A percentile compares a stretch with the other conserved stretches of the same genome.
phyloP scores from a whole-genome alignment of 2,888 invertebrate species.

The Artemia sinica region DNA sequence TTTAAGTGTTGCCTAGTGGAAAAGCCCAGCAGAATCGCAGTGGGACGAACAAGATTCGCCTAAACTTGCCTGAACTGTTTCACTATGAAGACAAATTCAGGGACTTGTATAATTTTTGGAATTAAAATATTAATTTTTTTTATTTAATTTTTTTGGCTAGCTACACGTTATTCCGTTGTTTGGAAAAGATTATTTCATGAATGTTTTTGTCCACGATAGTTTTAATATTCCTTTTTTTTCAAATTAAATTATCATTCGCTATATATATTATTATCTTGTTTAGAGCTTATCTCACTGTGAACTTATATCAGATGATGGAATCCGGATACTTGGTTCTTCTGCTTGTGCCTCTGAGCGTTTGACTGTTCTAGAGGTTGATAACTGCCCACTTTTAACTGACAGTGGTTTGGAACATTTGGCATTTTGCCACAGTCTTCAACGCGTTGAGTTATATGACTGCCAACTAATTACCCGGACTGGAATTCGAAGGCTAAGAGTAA shows the following conservation, averaged over 20 bases:
- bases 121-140: too few relatives aligned
- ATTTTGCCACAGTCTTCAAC: constrained; percentile 82
- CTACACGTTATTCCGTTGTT: too few relatives aligned
- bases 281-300: constrained; percentile 98
- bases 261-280: constrained; percentile 26
- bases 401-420: constrained; percentile 83
- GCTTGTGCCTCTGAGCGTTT: constrained; percentile 85
- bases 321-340: constrained; percentile 76
- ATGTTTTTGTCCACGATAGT: too few relatives aligned
- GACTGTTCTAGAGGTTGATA: constrained; percentile 88
- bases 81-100: too few relatives aligned
- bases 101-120: too few relatives aligned
- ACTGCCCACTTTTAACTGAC: constrained; percentile 95
- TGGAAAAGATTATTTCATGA: too few relatives aligned
- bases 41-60: too few relatives aligned
- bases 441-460: constrained; percentile 97
- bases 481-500: constrained; percentile 81
- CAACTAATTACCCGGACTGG: constrained; percentile 94
- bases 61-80: too few relatives aligned
- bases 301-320: constrained; percentile 92
- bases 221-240: too few relatives aligned
- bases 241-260: background rate
- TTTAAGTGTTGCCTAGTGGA: too few relatives aligned
- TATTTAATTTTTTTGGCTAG: too few relatives aligned
- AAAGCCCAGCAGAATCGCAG: too few relatives aligned